Evolutionary conservation across 2,113 vertebrate genomes (phyloP), one percentile per base, ranked within the genome.

Genomic region (Paramormyrops kingsleyae): DNA sequence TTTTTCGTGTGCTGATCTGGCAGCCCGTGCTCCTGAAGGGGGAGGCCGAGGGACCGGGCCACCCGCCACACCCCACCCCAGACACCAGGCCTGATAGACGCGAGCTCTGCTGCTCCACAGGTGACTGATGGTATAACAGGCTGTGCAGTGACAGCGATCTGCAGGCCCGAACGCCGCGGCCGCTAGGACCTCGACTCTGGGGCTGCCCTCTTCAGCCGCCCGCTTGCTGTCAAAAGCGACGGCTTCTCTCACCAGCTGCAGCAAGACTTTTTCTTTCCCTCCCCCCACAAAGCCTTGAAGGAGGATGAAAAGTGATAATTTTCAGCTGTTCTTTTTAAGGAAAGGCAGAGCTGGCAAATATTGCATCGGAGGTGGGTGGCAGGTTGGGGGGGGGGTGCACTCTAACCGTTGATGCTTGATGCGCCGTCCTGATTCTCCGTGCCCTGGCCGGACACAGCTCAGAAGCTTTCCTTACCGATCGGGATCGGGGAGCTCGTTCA

Each of bases 71-170:
- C 12, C 27, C 83, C 13, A 8, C 46, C 46, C 15, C 6, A 39
- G 27, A 52, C 50, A 87, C 31, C 53, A 42, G 56, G 83, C 89
- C 59, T 80, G 59, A 80, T 56, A 53, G 85, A 31, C 1, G 7
- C 17, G 92, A 92, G 91, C 90, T 90, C 93, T 93, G 83, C 50
- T 91, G 92, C 93, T 92, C 94, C 93, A 92, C 92, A 92, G 93
- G 94, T 93, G 93, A 94, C 93, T 92, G 92, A 94, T 93, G 91
- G 93, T 92, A 94, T 95, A 95, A 95, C 94, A 94, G 94, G 93
- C 92, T 92, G 93, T 94, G 93, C 93, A 94, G 93, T 93, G 94
- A 91, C 93, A 95, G 93, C 93, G 92, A 90, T 94, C 94, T 93
- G 94, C 15, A 90, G 94, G 94, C 91, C 92, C 92, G 92, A 93